A percentile compares a stretch with the other conserved stretches of the same genome.
These are phyloP conservation scores for Gambusia yucatana DNA, from an alignment of 2,797 vertebrate species.

Conservation along the genomic window DNA sequence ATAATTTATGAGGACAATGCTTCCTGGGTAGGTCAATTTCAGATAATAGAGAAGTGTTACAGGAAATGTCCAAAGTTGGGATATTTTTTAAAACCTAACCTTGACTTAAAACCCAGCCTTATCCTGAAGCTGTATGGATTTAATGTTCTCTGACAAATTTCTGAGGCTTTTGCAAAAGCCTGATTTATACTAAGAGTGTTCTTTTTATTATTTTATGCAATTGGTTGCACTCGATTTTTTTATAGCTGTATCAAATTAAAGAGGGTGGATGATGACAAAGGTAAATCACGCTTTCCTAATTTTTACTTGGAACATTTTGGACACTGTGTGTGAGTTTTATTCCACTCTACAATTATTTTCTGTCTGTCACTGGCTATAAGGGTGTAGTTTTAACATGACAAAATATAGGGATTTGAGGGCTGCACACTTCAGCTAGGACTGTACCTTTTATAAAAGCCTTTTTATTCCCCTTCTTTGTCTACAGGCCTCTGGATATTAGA, in stretches of 20 bases:
- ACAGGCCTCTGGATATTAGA: constrained; percentile 46
- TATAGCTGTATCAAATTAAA: background rate
- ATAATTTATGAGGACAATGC: background rate
- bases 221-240: background rate
- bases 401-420: background rate
- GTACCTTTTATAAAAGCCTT: constrained; percentile 38
- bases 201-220: background rate
- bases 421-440: background rate
- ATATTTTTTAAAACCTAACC: background rate
- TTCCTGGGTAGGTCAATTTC: background rate
- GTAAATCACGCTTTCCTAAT: background rate
- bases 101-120: background rate
- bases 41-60: background rate
- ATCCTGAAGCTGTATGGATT: background rate
- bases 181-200: background rate
- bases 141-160: background rate
- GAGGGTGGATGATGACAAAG: background rate
- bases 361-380: background rate
- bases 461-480: constrained; percentile 58
- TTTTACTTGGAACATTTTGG: background rate
- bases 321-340: background rate
- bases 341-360: background rate
- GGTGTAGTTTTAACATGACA: background rate
- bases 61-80: background rate
- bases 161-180: background rate